Percentiles rank a stretch among this genome's conserved stretches.
Evolutionary conservation across 2,888 invertebrate species (phyloP).

Genomic region (Rotaria magnacalcarata): DNA sequence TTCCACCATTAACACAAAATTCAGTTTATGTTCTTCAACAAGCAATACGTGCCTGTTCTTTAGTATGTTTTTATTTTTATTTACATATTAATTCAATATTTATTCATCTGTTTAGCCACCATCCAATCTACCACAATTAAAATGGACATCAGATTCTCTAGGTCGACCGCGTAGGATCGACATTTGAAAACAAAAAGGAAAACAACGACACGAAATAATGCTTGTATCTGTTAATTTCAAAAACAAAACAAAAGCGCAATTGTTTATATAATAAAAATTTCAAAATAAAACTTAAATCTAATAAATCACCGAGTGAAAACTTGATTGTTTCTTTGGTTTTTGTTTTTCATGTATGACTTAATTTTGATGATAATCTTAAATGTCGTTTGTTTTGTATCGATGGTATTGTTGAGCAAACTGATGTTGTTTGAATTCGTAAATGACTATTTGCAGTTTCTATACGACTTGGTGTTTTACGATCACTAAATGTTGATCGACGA

Average conservation of each 20-base stretch:
- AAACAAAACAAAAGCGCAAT: neutral
- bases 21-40: conserved; percentile 36
- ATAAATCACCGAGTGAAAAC: neutral
- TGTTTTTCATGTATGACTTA: neutral
- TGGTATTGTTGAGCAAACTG: neutral
- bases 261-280: neutral
- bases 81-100: neutral
- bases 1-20: conserved; percentile 34
- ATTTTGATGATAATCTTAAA: neutral
- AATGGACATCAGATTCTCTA: conserved; percentile 18
- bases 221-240: neutral
- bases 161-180: conserved; percentile 7
- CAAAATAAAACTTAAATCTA: neutral
- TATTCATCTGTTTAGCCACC: neutral
- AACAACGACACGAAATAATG: neutral
- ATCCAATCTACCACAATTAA: conserved; percentile 9
- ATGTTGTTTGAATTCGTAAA: neutral
- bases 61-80: neutral
- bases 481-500: neutral
- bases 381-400: neutral
- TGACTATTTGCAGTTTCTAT: neutral
- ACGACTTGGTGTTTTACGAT: neutral
- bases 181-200: neutral
- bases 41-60: conserved; percentile 22
- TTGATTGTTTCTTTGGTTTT: neutral